phyloP scores from a whole-genome alignment of 1,140 invertebrate genomes.

The Nomia melanderi region DNA sequence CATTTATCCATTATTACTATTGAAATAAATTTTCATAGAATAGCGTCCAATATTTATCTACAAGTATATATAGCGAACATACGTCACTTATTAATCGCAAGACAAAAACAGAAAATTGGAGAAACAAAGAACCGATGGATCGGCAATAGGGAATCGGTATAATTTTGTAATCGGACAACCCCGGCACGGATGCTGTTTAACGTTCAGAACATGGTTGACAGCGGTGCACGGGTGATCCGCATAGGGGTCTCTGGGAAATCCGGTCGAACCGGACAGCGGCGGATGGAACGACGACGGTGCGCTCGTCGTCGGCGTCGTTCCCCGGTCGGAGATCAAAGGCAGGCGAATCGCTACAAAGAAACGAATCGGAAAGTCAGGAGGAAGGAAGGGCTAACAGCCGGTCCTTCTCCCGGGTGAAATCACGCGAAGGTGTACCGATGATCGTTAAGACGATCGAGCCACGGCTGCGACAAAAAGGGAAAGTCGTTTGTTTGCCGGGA shows the following conservation, averaged over 20 bases:
- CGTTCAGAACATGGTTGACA: constrained; percentile 36
- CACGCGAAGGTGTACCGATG: constrained; percentile 62
- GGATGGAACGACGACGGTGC: neutral
- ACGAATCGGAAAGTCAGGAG: constrained; percentile 16
- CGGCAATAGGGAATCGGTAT: constrained; percentile 4
- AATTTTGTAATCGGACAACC: constrained; percentile 40
- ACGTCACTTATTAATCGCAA: too few species aligned
- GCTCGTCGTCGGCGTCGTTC: too few species aligned
- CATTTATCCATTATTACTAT: too few species aligned
- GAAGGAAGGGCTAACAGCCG: neutral
- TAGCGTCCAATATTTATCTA: too few species aligned
- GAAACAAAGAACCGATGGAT: neutral
- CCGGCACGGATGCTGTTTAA: constrained; percentile 55
- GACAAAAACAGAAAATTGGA: neutral
- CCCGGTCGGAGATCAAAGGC: constrained; percentile 55
- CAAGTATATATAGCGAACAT: too few species aligned
- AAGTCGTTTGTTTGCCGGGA: constrained; percentile 71
- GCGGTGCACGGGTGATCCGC: constrained; percentile 14
- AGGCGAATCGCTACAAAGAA: constrained; percentile 58
- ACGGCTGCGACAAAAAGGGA: constrained; percentile 68
- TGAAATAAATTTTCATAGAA: too few species aligned
- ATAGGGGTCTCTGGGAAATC: constrained; percentile 51
- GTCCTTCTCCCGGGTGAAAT: constrained; percentile 37
- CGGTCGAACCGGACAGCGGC: constrained; percentile 54
- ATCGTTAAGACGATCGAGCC: constrained; percentile 72